Evolutionary conservation across 1,140 invertebrate species (phyloP).

Genomic region (Paraescarpia echinospica): DNA sequence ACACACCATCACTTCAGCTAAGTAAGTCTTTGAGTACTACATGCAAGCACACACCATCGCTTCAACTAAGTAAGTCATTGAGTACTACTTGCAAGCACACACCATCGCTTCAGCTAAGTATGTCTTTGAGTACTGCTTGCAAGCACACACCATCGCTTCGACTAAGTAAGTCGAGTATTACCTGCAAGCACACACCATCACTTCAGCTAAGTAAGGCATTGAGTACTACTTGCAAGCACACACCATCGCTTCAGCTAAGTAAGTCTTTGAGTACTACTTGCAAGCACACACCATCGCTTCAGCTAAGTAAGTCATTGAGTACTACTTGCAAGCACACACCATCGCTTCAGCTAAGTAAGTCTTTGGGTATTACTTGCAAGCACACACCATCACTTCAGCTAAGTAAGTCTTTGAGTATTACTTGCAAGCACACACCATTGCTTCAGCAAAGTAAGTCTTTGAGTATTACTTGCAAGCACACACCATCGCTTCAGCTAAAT

Average conservation of each 20-base stretch:
- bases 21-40: background rate
- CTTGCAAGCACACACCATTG: background rate
- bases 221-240: background rate
- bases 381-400: background rate
- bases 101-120: background rate
- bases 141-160: background rate
- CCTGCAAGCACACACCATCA: background rate
- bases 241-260: background rate
- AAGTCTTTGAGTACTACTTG: background rate
- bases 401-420: background rate
- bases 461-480: background rate
- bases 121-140: background rate
- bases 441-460: background rate
- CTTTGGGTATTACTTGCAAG: background rate
- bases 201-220: background rate
- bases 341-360: background rate
- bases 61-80: background rate
- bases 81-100: background rate
- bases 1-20: background rate
- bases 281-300: background rate
- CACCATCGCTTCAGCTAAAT: background rate
- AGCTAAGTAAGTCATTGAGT: background rate
- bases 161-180: background rate
- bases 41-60: background rate
- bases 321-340: background rate